These are phyloP conservation scores for Semicossyphus pulcher DNA, from an alignment of 2,113 vertebrate genomes.

Conservation along the genomic window DNA sequence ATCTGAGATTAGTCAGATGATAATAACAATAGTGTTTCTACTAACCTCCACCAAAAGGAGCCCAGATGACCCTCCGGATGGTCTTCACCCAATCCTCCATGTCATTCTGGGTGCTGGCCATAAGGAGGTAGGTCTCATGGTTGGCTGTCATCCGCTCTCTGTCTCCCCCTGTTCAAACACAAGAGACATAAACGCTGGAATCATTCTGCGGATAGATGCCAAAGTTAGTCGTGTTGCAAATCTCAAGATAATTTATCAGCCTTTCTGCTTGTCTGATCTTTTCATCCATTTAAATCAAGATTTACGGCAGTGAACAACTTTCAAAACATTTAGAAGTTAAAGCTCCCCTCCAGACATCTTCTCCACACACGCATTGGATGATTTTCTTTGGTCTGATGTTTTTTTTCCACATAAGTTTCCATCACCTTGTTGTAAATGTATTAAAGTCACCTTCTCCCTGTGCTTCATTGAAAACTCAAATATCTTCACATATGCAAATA, in stretches of 20 bases:
- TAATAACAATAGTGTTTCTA: constrained; percentile 6
- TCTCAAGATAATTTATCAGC: too few species aligned
- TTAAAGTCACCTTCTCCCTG: background rate
- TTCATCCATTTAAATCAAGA: background rate
- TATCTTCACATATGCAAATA: background rate
- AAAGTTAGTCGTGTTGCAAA: too few species aligned
- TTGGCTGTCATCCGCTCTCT: constrained; percentile 98
- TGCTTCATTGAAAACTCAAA: background rate
- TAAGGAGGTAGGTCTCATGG: constrained; percentile 99
- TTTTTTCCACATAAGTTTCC: background rate
- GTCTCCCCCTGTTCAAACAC: constrained; percentile 87
- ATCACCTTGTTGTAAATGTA: background rate
- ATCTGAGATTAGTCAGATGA: too few species aligned
- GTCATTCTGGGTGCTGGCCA: constrained; percentile 98
- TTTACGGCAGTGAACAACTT: background rate
- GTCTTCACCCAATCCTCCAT: constrained; percentile 99
- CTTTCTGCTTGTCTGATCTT: too few species aligned
- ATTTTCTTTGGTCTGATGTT: background rate
- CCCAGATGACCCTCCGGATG: constrained; percentile 98
- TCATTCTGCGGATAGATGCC: too few species aligned
- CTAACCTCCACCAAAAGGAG: constrained; percentile 98
- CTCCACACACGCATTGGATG: background rate
- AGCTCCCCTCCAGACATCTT: background rate
- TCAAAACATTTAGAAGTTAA: background rate
- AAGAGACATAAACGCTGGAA: constrained; percentile 64